Evolutionary conservation across 2,797 vertebrate species (phyloP), one percentile per base, ranked within the genome.

Genomic region (Thripadectes ignobilis): DNA sequence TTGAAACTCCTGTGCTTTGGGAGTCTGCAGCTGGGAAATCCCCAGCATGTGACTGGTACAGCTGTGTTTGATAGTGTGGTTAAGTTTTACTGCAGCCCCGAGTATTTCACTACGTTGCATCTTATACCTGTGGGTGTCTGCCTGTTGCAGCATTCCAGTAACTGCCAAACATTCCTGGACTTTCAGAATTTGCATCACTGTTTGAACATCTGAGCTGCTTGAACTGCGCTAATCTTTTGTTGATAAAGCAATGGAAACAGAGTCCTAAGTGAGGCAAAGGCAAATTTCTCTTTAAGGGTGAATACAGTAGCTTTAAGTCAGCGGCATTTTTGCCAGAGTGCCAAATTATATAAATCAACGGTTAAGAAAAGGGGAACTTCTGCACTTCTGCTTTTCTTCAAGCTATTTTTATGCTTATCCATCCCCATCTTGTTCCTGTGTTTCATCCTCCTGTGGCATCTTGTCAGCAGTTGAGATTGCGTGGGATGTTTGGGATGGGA

Each of bases 131-230:
- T 52, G 57, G 87, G 83, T 92, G 89, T 92, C 94, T 93, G 95
- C 95, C 81, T 92, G 66, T 95, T 98, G 95, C 97, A 69, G 12
- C 62, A 86, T 94, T 95, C 29, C 11, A 29, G 1, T 12, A 73
- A 57, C 65, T 73, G 84, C 84, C 45, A 71, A 43, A 85, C 30
- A 23, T 75, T 83, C 51, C 49, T 11, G 15, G 19, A 22, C 49
- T 81, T 77, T 59, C 23, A 46, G 89, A 93, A 80, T 91, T 96
- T 97, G 62, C 93, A 81, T 97, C 96, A 96, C 63, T 49, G 19
- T 89, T 58, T 74, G 45, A 66, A 39, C 54, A 59, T 81, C 79
- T 2, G 10, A 67, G 69, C 59, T 91, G 49, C 88, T 67, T 80
- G 36, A 91, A 34, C 61, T 76, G 24, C 68, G 65, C 66, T 92